Base-by-base conservation (phyloP, 2,113 vertebrate genomes). In the Poeciliopsis occidentalis region DNA sequence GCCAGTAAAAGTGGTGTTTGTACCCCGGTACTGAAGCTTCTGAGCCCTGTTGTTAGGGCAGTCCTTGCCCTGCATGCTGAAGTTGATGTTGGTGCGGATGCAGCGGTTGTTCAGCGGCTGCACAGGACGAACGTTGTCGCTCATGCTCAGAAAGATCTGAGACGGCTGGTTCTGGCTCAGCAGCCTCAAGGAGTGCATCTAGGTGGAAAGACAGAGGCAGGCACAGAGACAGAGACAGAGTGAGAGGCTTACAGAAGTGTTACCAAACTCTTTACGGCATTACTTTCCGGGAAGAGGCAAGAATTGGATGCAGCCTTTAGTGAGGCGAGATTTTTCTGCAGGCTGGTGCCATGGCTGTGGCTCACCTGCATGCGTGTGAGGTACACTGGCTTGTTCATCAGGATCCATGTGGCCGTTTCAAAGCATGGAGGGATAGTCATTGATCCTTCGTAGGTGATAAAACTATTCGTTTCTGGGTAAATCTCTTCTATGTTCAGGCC, bases 111-210 rank as follows among this genome's bases (percentile, higher is more conserved):
- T 98, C 77, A 99, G 96, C 4, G 96, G 96, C 92, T 99, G 97
- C n/a, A 96, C 96, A 0, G 98, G 98, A 86, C 98, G 96, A 81
- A 97, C 96, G 73, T 99, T 99, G 92, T 99, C 98, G 1, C 97
- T 99, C 98, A 99, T 99, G 93, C 98, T 99, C 90, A 98, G 95
- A 91, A 99, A 99, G 92, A 99, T 99, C 95, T 99, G 98, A 82
- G 98, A 98, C 15, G 97, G 98, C 92, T 99, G 98, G 90, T 99
- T 99, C 95, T 99, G 98, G 92, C 98, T 99, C 92, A 99, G 95
- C 83, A 99, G 94, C 69, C 98, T 95, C 92, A 99, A 94, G 27
- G 98, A 99, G 92, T 99, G 98, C 97, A 99, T 98, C 98, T 99
- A 62, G 8, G 29, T 57, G 60, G 0, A 12, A 30, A 19, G 47